phyloP scores from a whole-genome alignment of 1,140 invertebrate genomes.

The Cotesia typhae region DNA sequence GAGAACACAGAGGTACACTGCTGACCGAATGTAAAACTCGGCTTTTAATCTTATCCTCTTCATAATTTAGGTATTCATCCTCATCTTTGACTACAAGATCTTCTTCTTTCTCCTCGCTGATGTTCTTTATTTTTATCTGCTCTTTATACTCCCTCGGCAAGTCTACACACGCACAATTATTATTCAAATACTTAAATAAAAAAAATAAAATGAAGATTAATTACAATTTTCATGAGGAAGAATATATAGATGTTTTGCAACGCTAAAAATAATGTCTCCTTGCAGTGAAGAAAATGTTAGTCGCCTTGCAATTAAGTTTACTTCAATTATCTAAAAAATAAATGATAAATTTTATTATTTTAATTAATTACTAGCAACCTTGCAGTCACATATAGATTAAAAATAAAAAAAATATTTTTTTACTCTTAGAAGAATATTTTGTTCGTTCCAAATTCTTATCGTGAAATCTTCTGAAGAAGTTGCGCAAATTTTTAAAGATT shows the following conservation, averaged over 20 bases:
- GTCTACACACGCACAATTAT: slow-evolving; percentile 39
- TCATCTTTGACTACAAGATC: slow-evolving; percentile 18
- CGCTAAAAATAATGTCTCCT: slow-evolving; percentile 47
- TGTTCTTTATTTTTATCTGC: slow-evolving; percentile 36
- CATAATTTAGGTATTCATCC: slow-evolving; percentile 33
- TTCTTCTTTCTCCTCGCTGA: slow-evolving; percentile 38
- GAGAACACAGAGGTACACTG: slow-evolving; percentile 40
- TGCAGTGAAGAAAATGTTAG: slow-evolving; percentile 41
- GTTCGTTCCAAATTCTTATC: slow-evolving; percentile 45
- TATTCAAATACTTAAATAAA: not conserved
- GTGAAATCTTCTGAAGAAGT: slow-evolving; percentile 46
- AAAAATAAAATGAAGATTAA: slow-evolving; percentile 9
- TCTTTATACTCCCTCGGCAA: slow-evolving; percentile 45
- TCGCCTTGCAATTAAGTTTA: slow-evolving; percentile 37
- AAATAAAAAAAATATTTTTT: not conserved
- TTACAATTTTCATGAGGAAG: slow-evolving; percentile 47
- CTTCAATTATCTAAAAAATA: slow-evolving; percentile 42
- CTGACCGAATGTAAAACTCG: slow-evolving; percentile 40
- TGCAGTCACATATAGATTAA: no score
- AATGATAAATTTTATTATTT: not conserved
- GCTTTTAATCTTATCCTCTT: slow-evolving; percentile 32
- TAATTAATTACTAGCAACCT: not conserved
- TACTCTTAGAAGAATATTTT: slow-evolving; percentile 46
- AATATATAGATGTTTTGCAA: slow-evolving; percentile 44
- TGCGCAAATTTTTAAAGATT: slow-evolving; percentile 44